Evolutionary conservation across 2,797 vertebrate species (phyloP), one percentile per base, ranked within the genome.

Genomic region (Helostoma temminkii): DNA sequence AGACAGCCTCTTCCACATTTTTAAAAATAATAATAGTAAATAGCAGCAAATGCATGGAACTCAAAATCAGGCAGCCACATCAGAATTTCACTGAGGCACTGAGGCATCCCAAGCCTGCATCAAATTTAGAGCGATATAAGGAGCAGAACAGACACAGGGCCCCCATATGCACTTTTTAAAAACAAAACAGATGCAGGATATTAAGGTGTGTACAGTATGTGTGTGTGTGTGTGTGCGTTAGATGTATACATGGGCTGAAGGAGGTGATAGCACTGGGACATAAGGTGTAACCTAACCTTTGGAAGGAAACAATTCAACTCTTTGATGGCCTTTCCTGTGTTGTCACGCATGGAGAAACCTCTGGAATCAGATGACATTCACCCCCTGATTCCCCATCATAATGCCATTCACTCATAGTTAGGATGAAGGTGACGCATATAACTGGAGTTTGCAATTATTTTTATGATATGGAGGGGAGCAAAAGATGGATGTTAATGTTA

Each of bases 291-390:
- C 45, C 77, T 92, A 92, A 93, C 93, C 92, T 94, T 94, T 93
- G 63, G 74, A 85, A 83, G 88, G 86, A 90, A 90, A 91, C 84
- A 92, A 92, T 92, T 81, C 84, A 80, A 76, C 77, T 78, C 68
- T 73, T 72, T 89, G 91, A 93, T 93, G 93, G 92, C 90, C 92
- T 94, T 94, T 93, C 66, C 79, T 80, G 62, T 80, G 72, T 76
- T 89, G 91, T 93, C 92, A 94, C 87, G 93, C 93, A 91, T 94
- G 92, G 90, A 80, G 84, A 92, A 86, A 61, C 89, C 81, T 79
- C 73, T 66, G 53, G 83, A 89, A 93, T 93, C 90, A 93, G 93
- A 92, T 94, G 93, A 88, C 91, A 91, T 94, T 93, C 92, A 92
- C 73, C 72, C 68, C 62, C 80, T 80, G 83, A 92, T 91, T 93